Percentiles rank a stretch among this genome's conserved stretches.
phyloP scores from a whole-genome alignment of 2,888 invertebrate species.

The Cantharis flavilabris region DNA sequence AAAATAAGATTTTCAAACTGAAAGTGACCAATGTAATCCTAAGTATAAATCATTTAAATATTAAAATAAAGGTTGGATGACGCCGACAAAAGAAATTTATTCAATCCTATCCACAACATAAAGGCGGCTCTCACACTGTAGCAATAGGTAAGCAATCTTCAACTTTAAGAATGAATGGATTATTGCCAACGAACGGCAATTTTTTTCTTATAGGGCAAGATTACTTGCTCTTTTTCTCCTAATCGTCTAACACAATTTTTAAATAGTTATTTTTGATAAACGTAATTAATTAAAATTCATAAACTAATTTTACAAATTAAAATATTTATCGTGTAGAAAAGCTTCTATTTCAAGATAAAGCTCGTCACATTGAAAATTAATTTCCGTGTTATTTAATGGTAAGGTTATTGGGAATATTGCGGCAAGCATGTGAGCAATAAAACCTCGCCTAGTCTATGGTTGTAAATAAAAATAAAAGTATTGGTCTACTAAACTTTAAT shows the following conservation, averaged over 20 bases:
- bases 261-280: too few relatives aligned
- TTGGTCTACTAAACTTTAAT: conserved; percentile 6
- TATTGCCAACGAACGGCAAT: background rate
- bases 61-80: background rate
- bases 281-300: background rate
- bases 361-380: conserved; percentile 52
- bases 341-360: conserved; percentile 14
- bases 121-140: background rate
- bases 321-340: background rate
- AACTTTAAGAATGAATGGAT: background rate
- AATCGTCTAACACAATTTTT: too few relatives aligned
- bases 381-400: conserved; percentile 44
- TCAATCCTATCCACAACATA: background rate
- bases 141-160: background rate
- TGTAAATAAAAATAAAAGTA: background rate
- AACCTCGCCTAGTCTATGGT: conserved; percentile 47
- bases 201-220: background rate
- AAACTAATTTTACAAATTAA: background rate
- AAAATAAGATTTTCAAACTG: background rate
- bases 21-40: background rate
- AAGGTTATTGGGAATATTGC: conserved; percentile 48
- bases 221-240: background rate
- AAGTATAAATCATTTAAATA: background rate
- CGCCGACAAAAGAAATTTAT: background rate
- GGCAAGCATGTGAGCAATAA: conserved; percentile 50